Percentiles rank a stretch among this genome's conserved stretches.
These are phyloP conservation scores for Sebastes trivittatus DNA, from an alignment of 2,797 vertebrate genomes.

Conservation along the genomic window DNA sequence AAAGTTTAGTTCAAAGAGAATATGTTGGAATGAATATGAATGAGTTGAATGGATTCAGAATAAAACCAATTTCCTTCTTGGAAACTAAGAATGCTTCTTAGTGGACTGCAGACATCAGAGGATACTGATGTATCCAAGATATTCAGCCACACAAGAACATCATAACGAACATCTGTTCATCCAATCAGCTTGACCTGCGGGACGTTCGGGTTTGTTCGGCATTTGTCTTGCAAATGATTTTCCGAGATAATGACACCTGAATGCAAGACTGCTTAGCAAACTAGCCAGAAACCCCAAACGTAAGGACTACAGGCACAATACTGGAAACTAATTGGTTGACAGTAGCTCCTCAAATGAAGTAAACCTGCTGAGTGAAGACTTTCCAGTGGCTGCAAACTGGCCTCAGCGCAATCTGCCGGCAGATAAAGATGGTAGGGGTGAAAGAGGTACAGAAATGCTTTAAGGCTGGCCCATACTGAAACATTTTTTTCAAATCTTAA, in stretches of 20 bases:
- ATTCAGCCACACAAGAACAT: not conserved
- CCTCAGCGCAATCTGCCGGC: not conserved
- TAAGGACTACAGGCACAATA: not conserved
- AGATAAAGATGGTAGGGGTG: not conserved
- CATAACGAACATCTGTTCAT: slow-evolving; percentile 6
- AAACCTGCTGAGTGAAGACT: not conserved
- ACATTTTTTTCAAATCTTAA: too few species aligned
- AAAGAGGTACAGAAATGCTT: not conserved
- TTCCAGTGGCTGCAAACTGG: not conserved
- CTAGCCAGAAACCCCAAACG: not conserved
- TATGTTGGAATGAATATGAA: not conserved
- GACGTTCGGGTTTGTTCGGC: not conserved
- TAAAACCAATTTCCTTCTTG: not conserved
- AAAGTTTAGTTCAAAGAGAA: not conserved
- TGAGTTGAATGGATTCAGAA: not conserved
- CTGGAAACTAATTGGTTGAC: not conserved
- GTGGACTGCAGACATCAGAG: not conserved
- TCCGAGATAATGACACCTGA: not conserved
- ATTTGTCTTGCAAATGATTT: not conserved
- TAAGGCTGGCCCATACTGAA: too few species aligned
- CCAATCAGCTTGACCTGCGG: not conserved
- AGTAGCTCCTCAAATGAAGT: not conserved
- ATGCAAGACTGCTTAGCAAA: not conserved
- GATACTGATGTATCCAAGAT: not conserved
- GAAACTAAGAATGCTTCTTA: not conserved